Evolutionary conservation across 2,888 invertebrate species (phyloP).

Genomic region (Chymomyza amoena): DNA sequence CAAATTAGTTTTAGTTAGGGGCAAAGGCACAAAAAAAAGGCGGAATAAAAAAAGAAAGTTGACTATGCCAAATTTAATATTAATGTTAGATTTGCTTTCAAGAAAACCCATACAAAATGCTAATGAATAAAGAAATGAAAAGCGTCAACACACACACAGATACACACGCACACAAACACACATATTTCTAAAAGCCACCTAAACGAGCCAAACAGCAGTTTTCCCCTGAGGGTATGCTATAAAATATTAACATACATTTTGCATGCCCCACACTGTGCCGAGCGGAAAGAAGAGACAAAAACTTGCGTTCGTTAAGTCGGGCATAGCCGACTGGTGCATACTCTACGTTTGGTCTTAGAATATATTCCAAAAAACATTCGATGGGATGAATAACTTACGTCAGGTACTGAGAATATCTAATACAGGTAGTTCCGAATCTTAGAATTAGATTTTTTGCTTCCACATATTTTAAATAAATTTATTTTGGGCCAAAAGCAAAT

Average conservation of each 20-base stretch:
- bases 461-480: no score
- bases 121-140: constrained; percentile 53
- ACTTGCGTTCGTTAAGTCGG: not conserved
- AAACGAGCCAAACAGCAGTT: constrained; percentile 4
- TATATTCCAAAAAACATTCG: no score
- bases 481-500: no score
- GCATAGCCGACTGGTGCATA: no score
- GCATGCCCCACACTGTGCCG: constrained; percentile 24
- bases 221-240: constrained; percentile 24
- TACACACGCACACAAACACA: constrained; percentile 10
- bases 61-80: constrained; percentile 42
- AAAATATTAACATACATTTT: constrained; percentile 46
- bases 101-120: constrained; percentile 37
- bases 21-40: not conserved
- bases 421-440: no score
- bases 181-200: not conserved
- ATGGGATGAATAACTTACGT: no score
- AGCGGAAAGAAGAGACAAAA: not conserved
- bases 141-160: constrained; percentile 18
- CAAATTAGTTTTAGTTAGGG: constrained; percentile 43
- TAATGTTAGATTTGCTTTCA: constrained; percentile 52
- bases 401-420: no score
- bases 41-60: not conserved
- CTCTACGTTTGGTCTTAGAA: no score
- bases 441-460: no score